Conservation (phyloP, 2,113 vertebrate species). For the human (Homo sapiens) region GRCh38 chr4:71207501-71208000, state of each 20-base stretch:
- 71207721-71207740: neutral
- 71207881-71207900: too few species aligned
- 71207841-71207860: too few species aligned
- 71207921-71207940: too few species aligned
- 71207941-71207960: too few species aligned
- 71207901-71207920: too few species aligned
- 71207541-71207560: neutral
- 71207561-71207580: neutral
- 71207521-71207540: neutral
- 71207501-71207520: neutral
- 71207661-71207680: neutral
- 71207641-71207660: neutral
- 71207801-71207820: neutral
- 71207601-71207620: neutral
- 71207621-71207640: neutral
- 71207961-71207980: too few species aligned
- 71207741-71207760: neutral
- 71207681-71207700: neutral
- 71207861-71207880: too few species aligned
- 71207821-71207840: neutral
- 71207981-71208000: too few species aligned
- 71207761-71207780: neutral
- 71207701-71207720: neutral
- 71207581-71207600: neutral
- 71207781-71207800: constrained; percentile 5